Evolutionary conservation across 2,113 vertebrate genomes (phyloP).

Genomic region (Hippocampus mohnikei): DNA sequence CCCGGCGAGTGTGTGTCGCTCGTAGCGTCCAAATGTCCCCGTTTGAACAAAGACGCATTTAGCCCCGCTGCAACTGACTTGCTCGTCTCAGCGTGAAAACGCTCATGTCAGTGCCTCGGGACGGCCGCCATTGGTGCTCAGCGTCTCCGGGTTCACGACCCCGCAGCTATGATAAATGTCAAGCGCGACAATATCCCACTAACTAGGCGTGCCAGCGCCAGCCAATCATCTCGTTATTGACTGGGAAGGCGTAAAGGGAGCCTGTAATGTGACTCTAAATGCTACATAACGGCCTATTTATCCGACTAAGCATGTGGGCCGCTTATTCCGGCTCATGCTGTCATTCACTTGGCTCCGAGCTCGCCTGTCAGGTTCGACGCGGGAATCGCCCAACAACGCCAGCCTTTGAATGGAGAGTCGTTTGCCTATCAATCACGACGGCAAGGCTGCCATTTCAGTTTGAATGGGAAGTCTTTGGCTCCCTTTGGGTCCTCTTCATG

Average conservation of each 20-base stretch:
- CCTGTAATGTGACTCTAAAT: slow-evolving; percentile 58
- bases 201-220: slow-evolving; percentile 63
- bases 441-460: no score
- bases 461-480: no score
- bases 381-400: slow-evolving; percentile 9
- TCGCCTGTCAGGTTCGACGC: slow-evolving; percentile 12
- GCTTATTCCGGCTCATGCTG: slow-evolving; percentile 18
- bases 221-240: slow-evolving; percentile 64
- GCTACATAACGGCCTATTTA: slow-evolving; percentile 29
- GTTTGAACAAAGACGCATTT: slow-evolving; percentile 60
- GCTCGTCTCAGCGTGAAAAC: slow-evolving; percentile 68
- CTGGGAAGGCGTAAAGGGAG: slow-evolving; percentile 37
- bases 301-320: slow-evolving; percentile 35
- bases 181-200: slow-evolving; percentile 57
- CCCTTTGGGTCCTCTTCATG: no score
- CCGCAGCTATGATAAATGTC: slow-evolving; percentile 72
- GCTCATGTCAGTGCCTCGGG: slow-evolving; percentile 56
- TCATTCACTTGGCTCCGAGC: slow-evolving; percentile 30
- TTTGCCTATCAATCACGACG: slow-evolving; percentile 15
- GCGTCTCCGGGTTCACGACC: slow-evolving; percentile 63
- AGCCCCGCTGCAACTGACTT: slow-evolving; percentile 58
- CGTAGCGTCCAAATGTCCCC: slow-evolving; percentile 51
- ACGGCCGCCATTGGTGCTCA: slow-evolving; percentile 54
- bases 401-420: slow-evolving; percentile 6
- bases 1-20: slow-evolving; percentile 35